Percentiles rank a stretch among this genome's conserved stretches.
Conservation (phyloP, 2,797 vertebrate species). For the Sebastes melanostomus region DNA sequence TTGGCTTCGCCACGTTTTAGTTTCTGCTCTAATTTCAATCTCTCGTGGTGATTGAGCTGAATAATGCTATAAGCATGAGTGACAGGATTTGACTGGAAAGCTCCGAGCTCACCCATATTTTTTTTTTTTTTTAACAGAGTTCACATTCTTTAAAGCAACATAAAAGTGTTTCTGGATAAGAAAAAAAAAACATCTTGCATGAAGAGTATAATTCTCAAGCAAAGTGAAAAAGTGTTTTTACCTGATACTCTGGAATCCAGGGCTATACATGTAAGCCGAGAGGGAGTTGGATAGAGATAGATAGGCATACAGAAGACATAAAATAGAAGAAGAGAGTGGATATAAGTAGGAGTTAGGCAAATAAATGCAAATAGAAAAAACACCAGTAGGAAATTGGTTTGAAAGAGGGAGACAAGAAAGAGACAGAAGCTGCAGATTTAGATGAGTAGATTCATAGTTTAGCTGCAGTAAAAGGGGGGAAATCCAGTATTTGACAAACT, state of each 20-base stretch:
- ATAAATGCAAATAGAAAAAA: constrained; percentile 42
- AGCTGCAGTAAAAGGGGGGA: neutral
- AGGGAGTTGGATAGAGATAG: constrained; percentile 67
- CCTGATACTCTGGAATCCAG: constrained; percentile 92
- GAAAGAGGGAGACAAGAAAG: constrained; percentile 20
- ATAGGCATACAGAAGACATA: constrained; percentile 72
- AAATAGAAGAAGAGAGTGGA: constrained; percentile 56
- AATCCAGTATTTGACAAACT: constrained; percentile 10
- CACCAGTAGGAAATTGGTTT: constrained; percentile 29
- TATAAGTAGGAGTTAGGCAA: constrained; percentile 58
- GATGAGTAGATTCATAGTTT: constrained; percentile 3
- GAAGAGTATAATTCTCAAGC: constrained; percentile 41
- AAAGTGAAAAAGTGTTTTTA: constrained; percentile 84
- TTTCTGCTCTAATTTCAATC: constrained; percentile 56
- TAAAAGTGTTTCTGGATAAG: constrained; percentile 38
- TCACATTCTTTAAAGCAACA: constrained; percentile 22
- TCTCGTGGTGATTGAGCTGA: constrained; percentile 47
- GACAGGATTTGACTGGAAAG: constrained; percentile 51
- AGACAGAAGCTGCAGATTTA: constrained; percentile 36
- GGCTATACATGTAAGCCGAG: constrained; percentile 84
- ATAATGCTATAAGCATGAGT: constrained; percentile 45
- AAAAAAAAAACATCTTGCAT: constrained; percentile 15
- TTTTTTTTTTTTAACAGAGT: neutral
- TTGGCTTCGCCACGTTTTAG: constrained; percentile 41
- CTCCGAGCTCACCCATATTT: constrained; percentile 23